Percentiles rank a stretch among this genome's conserved stretches.
Conservation (phyloP, 2,888 invertebrate species). For the Craniophora ligustri region DNA sequence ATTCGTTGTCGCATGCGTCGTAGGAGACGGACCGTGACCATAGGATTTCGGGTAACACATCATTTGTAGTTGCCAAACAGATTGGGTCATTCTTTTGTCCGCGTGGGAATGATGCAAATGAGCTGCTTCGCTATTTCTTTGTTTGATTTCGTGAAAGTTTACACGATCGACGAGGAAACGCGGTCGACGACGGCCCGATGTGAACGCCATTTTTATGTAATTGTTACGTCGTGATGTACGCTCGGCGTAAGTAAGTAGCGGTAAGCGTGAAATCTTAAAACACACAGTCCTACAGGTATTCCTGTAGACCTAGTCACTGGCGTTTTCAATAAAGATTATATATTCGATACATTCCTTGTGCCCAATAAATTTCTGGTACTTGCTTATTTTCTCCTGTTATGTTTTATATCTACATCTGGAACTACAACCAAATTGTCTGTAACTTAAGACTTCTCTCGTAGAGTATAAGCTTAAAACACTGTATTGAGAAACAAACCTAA, state of each 20-base stretch:
- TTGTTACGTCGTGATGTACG: slow-evolving; percentile 83
- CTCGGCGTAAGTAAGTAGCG: slow-evolving; percentile 59
- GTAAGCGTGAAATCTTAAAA: slow-evolving; percentile 50
- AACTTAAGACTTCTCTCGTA: no score
- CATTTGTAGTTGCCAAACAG: slow-evolving; percentile 85
- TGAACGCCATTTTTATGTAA: slow-evolving; percentile 88
- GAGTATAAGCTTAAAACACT: no score
- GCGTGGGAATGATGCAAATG: slow-evolving; percentile 88
- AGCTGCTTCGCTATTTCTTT: slow-evolving; percentile 87
- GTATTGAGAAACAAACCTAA: no score
- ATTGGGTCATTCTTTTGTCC: slow-evolving; percentile 88
- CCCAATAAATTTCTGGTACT: neutral
- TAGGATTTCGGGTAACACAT: slow-evolving; percentile 84
- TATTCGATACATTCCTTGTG: neutral
- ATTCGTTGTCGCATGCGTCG: slow-evolving; percentile 66
- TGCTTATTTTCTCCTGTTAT: neutral
- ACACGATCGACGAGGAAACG: slow-evolving; percentile 87
- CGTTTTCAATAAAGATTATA: neutral
- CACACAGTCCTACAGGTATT: slow-evolving; percentile 2
- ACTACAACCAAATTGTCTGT: no score
- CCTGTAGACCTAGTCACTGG: no score
- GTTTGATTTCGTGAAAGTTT: slow-evolving; percentile 89
- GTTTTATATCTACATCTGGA: neutral
- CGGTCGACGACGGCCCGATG: slow-evolving; percentile 82
- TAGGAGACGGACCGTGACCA: slow-evolving; percentile 72